Base-by-base conservation (phyloP, 2,888 invertebrate genomes). In the Tryphoninae sp. region DNA sequence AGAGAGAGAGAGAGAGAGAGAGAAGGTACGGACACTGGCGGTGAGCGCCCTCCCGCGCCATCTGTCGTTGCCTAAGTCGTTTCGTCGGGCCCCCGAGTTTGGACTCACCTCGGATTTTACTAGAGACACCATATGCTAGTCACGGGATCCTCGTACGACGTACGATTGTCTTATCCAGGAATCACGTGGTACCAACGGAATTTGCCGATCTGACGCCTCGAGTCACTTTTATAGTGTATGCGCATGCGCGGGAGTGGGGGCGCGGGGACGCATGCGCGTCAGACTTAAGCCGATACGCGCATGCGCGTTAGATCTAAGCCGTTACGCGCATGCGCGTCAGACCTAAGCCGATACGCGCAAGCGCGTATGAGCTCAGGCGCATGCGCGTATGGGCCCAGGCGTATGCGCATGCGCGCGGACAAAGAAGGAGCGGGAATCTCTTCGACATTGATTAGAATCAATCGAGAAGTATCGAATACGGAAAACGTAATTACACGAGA, bases 71-170 rank as follows among this genome's bases (percentile, higher is more conserved):
- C 61, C 83, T 62, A 84, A 85, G 86, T 86, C 85, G 67, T 84
- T 84, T 85, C 83, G 81, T 53, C 42, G 71, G 69, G 78, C 65
- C 78, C 78, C 67, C 64, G 19, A 33, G 33, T 11, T 67, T 61
- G 22, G 49, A 26, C 67, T 65, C 42, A 19, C 33, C 33, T 33
- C 33, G 33, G 80, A 67, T 69, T 62, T 84, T 80, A 81, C 83
- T 51, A 67, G 84, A 85, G 85, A 85, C 84, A 83, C 86, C 86
- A 86, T 87, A 87, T 87, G 86, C 79, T 85, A 74, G 75, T 81
- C 72, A 81, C 77, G 76, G 78, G 84, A 62, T 45, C 68, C 68
- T 71, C 74, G 49, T 80, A 82, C 83, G 84, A 84, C 81, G 81
- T 81, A 85, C 73, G 64, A 75, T 78, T 64, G 59, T 53, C 80